These are phyloP conservation scores for Beris chalybata DNA, from an alignment of 2,888 invertebrate species.

Conservation along the genomic window DNA sequence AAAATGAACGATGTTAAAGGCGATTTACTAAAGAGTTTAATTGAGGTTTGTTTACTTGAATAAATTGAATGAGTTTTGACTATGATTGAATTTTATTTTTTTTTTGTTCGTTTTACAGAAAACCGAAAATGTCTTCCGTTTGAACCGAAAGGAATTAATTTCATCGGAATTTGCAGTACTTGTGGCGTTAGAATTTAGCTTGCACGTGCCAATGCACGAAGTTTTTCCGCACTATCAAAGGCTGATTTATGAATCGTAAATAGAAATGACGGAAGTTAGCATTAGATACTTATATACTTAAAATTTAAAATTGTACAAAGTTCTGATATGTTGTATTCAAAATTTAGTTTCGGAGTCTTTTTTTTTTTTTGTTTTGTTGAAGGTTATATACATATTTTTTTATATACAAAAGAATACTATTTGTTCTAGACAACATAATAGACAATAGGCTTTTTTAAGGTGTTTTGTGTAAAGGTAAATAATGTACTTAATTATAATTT, in stretches of 20 bases:
- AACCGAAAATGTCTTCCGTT: conserved; percentile 85
- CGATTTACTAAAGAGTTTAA: conserved; percentile 77
- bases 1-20: conserved; percentile 98
- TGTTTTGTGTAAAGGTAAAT: too few relatives aligned
- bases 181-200: conserved; percentile 90
- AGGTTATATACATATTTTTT: too few relatives aligned
- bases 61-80: conserved; percentile 9
- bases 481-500: conserved; percentile 21
- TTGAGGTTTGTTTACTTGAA: conserved; percentile 67
- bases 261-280: not conserved
- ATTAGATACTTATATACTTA: too few relatives aligned
- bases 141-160: conserved; percentile 88
- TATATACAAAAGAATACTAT: too few relatives aligned
- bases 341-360: too few relatives aligned
- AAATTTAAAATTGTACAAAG: too few relatives aligned
- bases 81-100: conserved; percentile 4
- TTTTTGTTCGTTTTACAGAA: conserved; percentile 62
- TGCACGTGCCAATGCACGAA: conserved; percentile 89
- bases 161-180: conserved; percentile 92
- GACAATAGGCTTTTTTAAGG: too few relatives aligned
- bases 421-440: too few relatives aligned
- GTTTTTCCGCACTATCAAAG: conserved; percentile 95
- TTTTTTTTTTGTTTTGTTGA: too few relatives aligned
- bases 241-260: conserved; percentile 89
- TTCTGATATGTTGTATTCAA: too few relatives aligned